Base-by-base conservation (phyloP, 2,888 invertebrate species). In the Xanthorhoe spadicearia region DNA sequence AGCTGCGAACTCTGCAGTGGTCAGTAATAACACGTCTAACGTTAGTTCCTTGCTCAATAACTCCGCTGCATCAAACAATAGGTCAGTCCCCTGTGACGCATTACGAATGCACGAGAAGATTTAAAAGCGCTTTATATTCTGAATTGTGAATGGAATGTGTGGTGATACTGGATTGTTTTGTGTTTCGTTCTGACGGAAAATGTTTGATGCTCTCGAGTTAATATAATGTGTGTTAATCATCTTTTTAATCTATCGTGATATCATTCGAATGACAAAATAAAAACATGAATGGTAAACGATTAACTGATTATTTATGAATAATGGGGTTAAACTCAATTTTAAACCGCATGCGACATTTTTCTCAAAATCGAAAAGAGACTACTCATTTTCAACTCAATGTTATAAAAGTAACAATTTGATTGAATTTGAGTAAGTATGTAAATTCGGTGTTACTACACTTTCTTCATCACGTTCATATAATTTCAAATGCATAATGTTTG, bases 1-100 rank as follows among this genome's bases (percentile, higher is more conserved):
- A 89, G 96, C 96, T 90, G 95, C 93, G 88, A 86, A 84, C 83
- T 82, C 84, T 82, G 83, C 87, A 84, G 90, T 80, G 83, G 86
- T 87, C 84, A 83, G 84, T 85, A 89, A 87, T 84, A 85, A 85
- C 84, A 83, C 89, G 80, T 84, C 88, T 83, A 90, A 89, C 86
- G 88, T 89, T 88, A 94, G 87, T 90, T 94, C 94, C 93, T 94
- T 95, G 94, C 94, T 94, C 93, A 94, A 94, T 90, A 90, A 89
- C 90, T 88, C 91, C 82, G 88, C 88, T 79, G 86, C 88, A 80
- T 87, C 89, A 82, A 89, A 88, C 78, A 92, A 93, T 90, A 92
- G 93, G 91, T 92, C 85, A 88, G 89, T 88, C 83, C 81, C 78
- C 78, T 72, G 75, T 80, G 81, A 78, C 82, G 74, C 80, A 74